A percentile compares a stretch with the other conserved stretches of the same genome.
Evolutionary conservation across 2,113 vertebrate genomes (phyloP).

Genomic region (Agelaius phoeniceus): DNA sequence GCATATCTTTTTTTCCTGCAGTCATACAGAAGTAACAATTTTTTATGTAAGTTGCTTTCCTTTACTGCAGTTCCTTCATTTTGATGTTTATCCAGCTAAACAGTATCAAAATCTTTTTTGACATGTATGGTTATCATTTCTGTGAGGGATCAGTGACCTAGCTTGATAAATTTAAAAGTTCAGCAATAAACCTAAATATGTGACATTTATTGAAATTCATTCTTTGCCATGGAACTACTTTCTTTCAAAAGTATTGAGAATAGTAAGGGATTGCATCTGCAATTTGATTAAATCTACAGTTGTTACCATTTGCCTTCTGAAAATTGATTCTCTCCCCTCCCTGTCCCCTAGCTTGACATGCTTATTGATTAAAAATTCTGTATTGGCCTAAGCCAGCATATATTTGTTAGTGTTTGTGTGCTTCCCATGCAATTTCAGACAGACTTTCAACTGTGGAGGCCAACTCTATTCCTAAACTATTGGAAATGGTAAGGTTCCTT

Average conservation of each 20-base stretch:
- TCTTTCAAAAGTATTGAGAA: slow-evolving; percentile 73
- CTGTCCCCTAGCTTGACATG: slow-evolving; percentile 55
- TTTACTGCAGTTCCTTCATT: slow-evolving; percentile 36
- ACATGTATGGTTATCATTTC: slow-evolving; percentile 47
- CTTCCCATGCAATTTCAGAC: slow-evolving; percentile 53
- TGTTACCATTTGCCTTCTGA: slow-evolving; percentile 75
- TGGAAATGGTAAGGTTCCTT: slow-evolving; percentile 30
- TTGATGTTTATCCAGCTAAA: slow-evolving; percentile 60
- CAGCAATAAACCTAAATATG: slow-evolving; percentile 70
- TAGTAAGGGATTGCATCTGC: slow-evolving; percentile 74
- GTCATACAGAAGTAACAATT: slow-evolving; percentile 21
- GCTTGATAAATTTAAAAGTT: slow-evolving; percentile 68
- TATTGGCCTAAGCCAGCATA: slow-evolving; percentile 33
- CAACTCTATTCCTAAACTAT: slow-evolving; percentile 17
- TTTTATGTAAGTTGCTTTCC: slow-evolving; percentile 37
- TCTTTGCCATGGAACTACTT: slow-evolving; percentile 69
- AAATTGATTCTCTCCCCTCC: slow-evolving; percentile 69
- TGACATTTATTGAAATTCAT: slow-evolving; percentile 82
- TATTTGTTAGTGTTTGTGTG: slow-evolving; percentile 22
- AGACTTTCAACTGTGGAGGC: slow-evolving; percentile 28
- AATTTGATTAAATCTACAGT: slow-evolving; percentile 79
- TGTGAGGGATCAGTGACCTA: slow-evolving; percentile 67
- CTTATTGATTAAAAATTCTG: slow-evolving; percentile 69
- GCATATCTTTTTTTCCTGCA: background rate
- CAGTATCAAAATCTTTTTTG: slow-evolving; percentile 62